phyloP scores from a whole-genome alignment of 2,113 vertebrate genomes.

The Gorsachius goisagi region DNA sequence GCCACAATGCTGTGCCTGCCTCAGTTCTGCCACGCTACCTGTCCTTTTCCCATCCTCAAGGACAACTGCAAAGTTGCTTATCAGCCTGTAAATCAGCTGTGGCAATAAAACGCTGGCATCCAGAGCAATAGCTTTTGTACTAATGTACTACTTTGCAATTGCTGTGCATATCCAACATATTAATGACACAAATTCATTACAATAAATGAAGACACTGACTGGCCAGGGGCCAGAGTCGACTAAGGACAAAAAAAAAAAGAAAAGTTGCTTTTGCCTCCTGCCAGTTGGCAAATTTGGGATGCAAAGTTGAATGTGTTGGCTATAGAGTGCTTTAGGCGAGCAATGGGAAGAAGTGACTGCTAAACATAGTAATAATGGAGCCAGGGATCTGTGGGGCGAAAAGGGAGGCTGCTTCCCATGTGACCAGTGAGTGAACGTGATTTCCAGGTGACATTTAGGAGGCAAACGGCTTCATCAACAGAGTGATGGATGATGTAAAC shows the following conservation, averaged over 20 bases:
- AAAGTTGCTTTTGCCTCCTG: not conserved
- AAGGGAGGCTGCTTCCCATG: not conserved
- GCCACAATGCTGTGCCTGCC: not conserved
- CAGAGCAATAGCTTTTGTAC: constrained; percentile 58
- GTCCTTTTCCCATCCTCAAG: constrained; percentile 63
- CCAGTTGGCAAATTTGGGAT: not conserved
- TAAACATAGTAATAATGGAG: not conserved
- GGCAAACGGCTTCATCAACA: not conserved
- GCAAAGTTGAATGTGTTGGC: not conserved
- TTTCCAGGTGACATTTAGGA: not conserved
- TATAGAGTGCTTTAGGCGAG: not conserved
- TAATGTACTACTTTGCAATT: constrained; percentile 67
- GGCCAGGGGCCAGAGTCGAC: not conserved
- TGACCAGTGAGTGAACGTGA: not conserved
- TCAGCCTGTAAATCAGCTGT: constrained; percentile 67
- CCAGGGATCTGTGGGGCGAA: not conserved
- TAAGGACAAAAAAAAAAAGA: not conserved
- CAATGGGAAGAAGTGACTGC: not conserved
- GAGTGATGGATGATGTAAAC: not conserved
- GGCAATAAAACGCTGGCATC: constrained; percentile 67
- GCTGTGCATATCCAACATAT: constrained; percentile 66
- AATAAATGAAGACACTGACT: constrained; percentile 60
- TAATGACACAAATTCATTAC: constrained; percentile 74
- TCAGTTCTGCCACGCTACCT: not conserved
- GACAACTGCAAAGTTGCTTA: constrained; percentile 56